Evolutionary conservation across 2,888 invertebrate species (phyloP).

Genomic region (Electrophaes corylata): DNA sequence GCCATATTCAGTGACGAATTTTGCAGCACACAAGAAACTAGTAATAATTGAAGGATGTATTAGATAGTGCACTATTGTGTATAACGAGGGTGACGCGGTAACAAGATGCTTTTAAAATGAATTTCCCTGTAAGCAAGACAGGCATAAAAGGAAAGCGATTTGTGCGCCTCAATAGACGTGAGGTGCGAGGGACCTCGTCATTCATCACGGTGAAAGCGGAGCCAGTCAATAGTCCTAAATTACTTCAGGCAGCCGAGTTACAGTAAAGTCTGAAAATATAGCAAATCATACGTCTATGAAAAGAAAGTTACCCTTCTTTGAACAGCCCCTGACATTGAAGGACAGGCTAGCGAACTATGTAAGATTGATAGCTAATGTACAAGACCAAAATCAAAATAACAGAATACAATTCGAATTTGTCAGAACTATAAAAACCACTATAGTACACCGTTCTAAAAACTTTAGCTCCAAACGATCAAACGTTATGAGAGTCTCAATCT

Average conservation of each 20-base stretch:
- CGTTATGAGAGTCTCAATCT: neutral
- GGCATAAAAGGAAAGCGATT: slow-evolving; percentile 74
- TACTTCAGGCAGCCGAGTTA: slow-evolving; percentile 53
- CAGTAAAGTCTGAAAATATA: slow-evolving; percentile 39
- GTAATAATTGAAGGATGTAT: neutral
- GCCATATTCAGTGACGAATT: slow-evolving; percentile 50
- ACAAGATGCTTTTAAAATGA: slow-evolving; percentile 13
- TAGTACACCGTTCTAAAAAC: neutral
- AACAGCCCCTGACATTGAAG: slow-evolving; percentile 1
- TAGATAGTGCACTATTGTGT: neutral
- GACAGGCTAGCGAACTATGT: neutral
- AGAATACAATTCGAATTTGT: too few species aligned
- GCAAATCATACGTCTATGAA: slow-evolving; percentile 63
- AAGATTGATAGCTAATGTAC: slow-evolving; percentile 1
- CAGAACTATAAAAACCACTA: neutral
- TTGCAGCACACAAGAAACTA: neutral
- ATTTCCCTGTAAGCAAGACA: slow-evolving; percentile 66
- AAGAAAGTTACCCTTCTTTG: slow-evolving; percentile 55
- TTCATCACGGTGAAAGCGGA: slow-evolving; percentile 73
- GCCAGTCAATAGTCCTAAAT: slow-evolving; percentile 69
- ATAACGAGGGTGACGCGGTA: neutral
- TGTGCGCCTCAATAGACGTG: slow-evolving; percentile 62
- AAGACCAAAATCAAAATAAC: neutral
- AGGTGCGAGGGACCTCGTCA: slow-evolving; percentile 66
- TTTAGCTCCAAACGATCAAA: neutral